Evolutionary conservation across 2,888 invertebrate species (phyloP), one percentile per base, ranked within the genome.

Genomic region (Anticlea derivata): DNA sequence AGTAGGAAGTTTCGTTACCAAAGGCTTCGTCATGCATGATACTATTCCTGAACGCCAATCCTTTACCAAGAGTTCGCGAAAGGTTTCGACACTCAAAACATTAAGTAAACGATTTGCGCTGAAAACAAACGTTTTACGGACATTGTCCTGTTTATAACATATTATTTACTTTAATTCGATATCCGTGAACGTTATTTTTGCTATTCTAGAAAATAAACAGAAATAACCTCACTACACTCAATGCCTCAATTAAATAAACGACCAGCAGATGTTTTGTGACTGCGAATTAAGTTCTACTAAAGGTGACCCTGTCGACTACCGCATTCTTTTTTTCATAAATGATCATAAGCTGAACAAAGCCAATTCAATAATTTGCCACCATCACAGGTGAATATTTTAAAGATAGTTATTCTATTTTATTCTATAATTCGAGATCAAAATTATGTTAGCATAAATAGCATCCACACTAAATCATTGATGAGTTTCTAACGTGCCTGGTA

Each of bases 251-350:
- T n/a, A n/a, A n/a, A n/a, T n/a, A n/a, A n/a, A n/a, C n/a, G n/a
- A n/a, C n/a, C n/a, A n/a, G 58, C 75, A 75, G 69, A 73, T 71
- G 74, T 69, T 67, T 44, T 61, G 47, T 58, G 37, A 37, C 31
- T 40, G 59, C 51, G 58, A 60, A 55, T 49, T n/a, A n/a, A n/a
- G 49, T 50, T 50, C 39, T 23, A 41, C 12, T 24, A 31, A 67
- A 72, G 71, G 73, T 74, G 70, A 74, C 73, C 70, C 71, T 63
- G 58, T 68, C 62, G 61, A 64, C 70, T 52, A 53, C 57, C 60
- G 60, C 48, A 30, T 52, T 52, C 60, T 65, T 66, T 67, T 60
- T 50, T 37, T 37, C 17, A 1, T 35, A 11, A 13, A 17, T 17
- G 4, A 17, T 17, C 17, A 17, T 17, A 3, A 17, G 4, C 17